Percentiles rank a stretch among this genome's conserved stretches.
phyloP scores from a whole-genome alignment of 2,797 vertebrate species.

The Chrysocyon brachyurus region DNA sequence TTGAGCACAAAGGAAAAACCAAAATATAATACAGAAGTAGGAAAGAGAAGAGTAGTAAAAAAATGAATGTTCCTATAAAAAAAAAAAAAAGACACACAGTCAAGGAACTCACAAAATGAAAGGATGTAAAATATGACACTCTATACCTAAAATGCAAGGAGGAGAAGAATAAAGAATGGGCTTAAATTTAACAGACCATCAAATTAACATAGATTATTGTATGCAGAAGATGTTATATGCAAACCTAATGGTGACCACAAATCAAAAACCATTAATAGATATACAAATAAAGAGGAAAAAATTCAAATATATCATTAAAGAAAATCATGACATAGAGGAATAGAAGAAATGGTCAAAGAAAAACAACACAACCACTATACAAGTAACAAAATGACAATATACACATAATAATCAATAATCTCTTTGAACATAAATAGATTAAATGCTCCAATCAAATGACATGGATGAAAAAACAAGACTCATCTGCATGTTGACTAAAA shows the following conservation, averaged over 20 bases:
- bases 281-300: not conserved
- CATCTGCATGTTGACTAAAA: not conserved
- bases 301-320: not conserved
- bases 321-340: not conserved
- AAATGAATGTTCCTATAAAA: not conserved
- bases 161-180: not conserved
- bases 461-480: not conserved
- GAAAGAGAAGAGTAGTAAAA: not conserved
- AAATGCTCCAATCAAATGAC: not conserved
- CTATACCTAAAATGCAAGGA: not conserved
- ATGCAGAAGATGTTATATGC: not conserved
- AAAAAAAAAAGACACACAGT: not conserved
- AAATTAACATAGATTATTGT: not conserved
- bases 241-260: not conserved
- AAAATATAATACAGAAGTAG: not conserved
- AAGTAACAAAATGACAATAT: not conserved
- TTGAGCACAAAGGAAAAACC: not conserved
- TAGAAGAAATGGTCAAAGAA: not conserved
- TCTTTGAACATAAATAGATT: not conserved
- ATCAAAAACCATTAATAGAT: not conserved
- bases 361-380: not conserved
- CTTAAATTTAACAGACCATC: not conserved
- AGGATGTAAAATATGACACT: not conserved
- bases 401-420: not conserved
- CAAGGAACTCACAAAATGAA: not conserved